phyloP scores from a whole-genome alignment of 2,888 invertebrate species.

The Microplitis manilae region DNA sequence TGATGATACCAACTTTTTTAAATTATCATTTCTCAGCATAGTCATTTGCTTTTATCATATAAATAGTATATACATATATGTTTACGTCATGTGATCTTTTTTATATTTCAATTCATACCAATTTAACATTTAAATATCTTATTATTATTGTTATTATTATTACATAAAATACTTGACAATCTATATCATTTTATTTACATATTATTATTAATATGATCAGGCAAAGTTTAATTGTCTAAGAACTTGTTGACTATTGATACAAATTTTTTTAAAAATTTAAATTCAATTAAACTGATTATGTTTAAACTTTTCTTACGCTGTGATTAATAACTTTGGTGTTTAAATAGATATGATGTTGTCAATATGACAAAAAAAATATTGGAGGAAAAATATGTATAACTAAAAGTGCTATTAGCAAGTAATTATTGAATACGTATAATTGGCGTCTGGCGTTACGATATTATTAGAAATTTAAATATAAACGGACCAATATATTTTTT shows the following conservation, averaged over 20 bases:
- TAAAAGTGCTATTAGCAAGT: background rate
- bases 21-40: conserved; percentile 8
- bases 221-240: background rate
- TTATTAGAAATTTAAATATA: conserved; percentile 19
- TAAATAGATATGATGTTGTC: conserved; percentile 7
- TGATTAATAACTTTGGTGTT: conserved; percentile 27
- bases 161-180: conserved; percentile 1
- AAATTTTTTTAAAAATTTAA: background rate
- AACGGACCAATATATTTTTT: conserved; percentile 27
- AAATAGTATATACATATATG: background rate
- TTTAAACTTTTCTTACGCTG: conserved; percentile 27
- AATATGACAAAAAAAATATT: background rate
- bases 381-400: background rate
- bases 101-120: conserved; percentile 13
- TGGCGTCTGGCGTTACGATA: background rate
- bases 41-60: conserved; percentile 3
- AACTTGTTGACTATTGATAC: conserved; percentile 30
- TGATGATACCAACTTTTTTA: background rate
- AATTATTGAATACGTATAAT: background rate
- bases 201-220: conserved; percentile 8
- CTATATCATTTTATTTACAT: conserved; percentile 9
- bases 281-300: conserved; percentile 8
- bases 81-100: conserved; percentile 10
- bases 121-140: conserved; percentile 3
- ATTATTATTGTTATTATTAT: background rate